Evolutionary conservation across 2,888 invertebrate genomes (phyloP).

Genomic region (Athalia cordata): DNA sequence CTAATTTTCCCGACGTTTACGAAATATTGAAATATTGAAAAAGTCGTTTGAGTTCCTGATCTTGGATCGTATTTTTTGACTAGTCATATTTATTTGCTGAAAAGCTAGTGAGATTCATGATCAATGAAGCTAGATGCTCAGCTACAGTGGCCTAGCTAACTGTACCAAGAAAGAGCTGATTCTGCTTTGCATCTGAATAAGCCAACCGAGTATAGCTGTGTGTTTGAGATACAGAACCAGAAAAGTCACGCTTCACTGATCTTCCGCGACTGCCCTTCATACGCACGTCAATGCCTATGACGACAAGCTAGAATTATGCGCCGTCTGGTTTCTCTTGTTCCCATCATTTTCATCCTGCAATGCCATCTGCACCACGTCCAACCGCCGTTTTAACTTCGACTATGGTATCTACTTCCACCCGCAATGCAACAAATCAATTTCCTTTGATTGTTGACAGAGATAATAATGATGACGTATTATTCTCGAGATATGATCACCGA

Average conservation of each 20-base stretch:
- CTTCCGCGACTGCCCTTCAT: conserved; percentile 20
- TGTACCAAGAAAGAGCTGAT: conserved; percentile 9
- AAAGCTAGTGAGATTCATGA: conserved; percentile 26
- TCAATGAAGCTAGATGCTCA: conserved; percentile 16
- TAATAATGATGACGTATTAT: too few species aligned
- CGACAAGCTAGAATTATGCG: conserved; percentile 14
- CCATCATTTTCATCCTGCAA: background rate
- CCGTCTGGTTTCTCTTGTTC: background rate
- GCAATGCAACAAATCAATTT: background rate
- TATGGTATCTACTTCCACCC: background rate
- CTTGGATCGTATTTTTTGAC: conserved; percentile 9
- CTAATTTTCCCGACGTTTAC: background rate
- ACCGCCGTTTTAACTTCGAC: background rate
- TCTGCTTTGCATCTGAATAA: conserved; percentile 37
- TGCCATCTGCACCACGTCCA: background rate
- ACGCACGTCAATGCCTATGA: conserved; percentile 25
- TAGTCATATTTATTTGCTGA: conserved; percentile 4
- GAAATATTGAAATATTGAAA: conserved; percentile 13
- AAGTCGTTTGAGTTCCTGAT: background rate
- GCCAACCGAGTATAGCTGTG: conserved; percentile 36
- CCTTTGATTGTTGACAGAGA: background rate
- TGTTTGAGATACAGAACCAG: conserved; percentile 27
- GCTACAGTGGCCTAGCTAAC: conserved; percentile 31
- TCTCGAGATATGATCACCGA: too few species aligned
- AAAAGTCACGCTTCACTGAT: conserved; percentile 29